A percentile compares a stretch with the other conserved stretches of the same genome.
These are phyloP conservation scores for Toxonevra muliebris DNA, from an alignment of 2,888 invertebrate species.

Conservation along the genomic window DNA sequence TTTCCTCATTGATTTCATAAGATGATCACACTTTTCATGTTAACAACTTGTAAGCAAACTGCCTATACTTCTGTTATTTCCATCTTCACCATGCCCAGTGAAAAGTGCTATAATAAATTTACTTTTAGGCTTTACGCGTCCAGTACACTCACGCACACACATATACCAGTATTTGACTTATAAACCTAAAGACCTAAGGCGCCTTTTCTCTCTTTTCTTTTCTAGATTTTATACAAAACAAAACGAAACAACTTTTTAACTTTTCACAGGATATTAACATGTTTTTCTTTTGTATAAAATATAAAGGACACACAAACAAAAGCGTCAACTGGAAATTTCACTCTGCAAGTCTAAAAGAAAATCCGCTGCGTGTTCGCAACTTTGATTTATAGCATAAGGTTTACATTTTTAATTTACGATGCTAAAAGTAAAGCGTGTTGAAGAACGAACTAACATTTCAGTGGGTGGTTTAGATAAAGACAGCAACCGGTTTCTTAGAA, in stretches of 20 bases:
- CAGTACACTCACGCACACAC: no score
- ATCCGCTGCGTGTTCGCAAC: conserved; percentile 43
- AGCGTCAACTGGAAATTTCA: conserved; percentile 3
- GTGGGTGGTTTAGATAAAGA: background rate
- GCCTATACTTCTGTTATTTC: no score
- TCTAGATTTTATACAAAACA: background rate
- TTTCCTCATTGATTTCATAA: no score
- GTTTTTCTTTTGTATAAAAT: background rate
- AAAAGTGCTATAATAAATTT: background rate
- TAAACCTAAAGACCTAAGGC: background rate
- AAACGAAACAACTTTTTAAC: background rate
- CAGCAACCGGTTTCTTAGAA: background rate
- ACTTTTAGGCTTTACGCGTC: background rate
- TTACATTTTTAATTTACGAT: conserved; percentile 53
- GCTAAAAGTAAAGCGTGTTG: background rate
- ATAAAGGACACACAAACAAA: background rate
- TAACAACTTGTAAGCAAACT: no score
- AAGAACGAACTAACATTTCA: background rate
- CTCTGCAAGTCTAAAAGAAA: conserved; percentile 49
- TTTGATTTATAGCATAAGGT: conserved; percentile 54
- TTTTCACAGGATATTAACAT: conserved; percentile 6
- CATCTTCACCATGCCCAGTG: background rate
- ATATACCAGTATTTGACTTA: background rate
- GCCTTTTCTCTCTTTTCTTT: background rate
- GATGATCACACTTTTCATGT: no score